Base-by-base conservation (phyloP, 2,797 vertebrate species). In the Fratercula arctica region DNA sequence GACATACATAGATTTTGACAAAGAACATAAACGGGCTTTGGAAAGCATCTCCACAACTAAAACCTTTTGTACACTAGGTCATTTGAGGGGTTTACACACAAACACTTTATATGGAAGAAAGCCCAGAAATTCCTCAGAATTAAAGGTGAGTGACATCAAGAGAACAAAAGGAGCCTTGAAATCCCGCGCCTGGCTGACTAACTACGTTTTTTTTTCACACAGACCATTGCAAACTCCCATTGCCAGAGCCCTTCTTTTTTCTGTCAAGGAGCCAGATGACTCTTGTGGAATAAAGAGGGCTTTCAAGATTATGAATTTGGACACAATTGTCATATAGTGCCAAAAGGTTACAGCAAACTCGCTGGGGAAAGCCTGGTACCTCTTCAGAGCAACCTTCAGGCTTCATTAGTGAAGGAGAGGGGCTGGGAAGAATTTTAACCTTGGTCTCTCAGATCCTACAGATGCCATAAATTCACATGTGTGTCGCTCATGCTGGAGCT, bases 81-180 rank as follows among this genome's bases (percentile, higher is more conserved):
- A 68, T 93, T 91, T 77, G 90, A 96, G 73, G 63, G 86, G 53
- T 95, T 94, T 94, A 77, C 61, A 77, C 60, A 79, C 82, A 86
- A 93, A 90, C 93, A 87, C 87, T 87, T 74, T 54, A 37, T 61
- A 80, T 95, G 91, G 89, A 96, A 77, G 74, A 84, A 95, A 91
- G 95, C 91, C 89, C 93, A 96, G 92, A 93, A 96, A 92, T 96
- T 96, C 88, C 92, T 96, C 93, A 82, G 86, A 90, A 89, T 93
- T 94, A 54, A 64, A 96, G 90, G 93, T 96, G 88, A 97, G 91
- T 90, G 87, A 90, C 92, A 97, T 93, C 76, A 84, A 59, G 87
- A 87, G 81, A 94, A 96, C 75, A 97, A 91, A 93, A 90, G 68
- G 24, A 90, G 72, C 89, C 77, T 92, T 91, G 82, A 96, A 92